A percentile compares a stretch with the other conserved stretches of the same genome.
phyloP scores from a whole-genome alignment of 1,140 invertebrate species.

The Colletes gigas region DNA sequence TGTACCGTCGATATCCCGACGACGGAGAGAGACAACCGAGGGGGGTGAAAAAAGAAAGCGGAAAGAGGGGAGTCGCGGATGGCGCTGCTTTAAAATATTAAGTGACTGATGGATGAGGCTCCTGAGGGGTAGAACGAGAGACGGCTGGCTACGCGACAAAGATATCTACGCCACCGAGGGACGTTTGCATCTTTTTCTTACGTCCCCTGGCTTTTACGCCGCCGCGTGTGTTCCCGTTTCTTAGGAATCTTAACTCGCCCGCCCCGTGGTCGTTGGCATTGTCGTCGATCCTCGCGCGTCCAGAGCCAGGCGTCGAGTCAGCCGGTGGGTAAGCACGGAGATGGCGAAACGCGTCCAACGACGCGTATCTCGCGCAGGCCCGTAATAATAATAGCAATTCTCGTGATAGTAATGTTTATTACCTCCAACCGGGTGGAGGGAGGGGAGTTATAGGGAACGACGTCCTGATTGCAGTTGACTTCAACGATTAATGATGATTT shows the following conservation, averaged over 20 bases:
- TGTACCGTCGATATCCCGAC: slow-evolving; percentile 24
- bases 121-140: slow-evolving; percentile 64
- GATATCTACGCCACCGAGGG: slow-evolving; percentile 21
- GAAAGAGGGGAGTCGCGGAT: slow-evolving; percentile 50
- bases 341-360: not conserved
- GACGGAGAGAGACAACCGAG: slow-evolving; percentile 25
- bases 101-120: slow-evolving; percentile 80
- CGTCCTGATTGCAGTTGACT: not conserved
- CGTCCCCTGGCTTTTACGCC: slow-evolving; percentile 2
- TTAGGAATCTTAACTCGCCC: slow-evolving; percentile 42
- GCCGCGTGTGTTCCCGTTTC: slow-evolving; percentile 29
- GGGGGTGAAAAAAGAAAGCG: slow-evolving; percentile 33
- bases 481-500: not conserved
- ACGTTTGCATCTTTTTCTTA: slow-evolving; percentile 15
- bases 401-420: slow-evolving; percentile 10
- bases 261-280: not conserved
- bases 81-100: slow-evolving; percentile 78
- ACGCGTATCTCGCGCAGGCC: not conserved
- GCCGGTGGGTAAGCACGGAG: no score
- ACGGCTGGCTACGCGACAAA: slow-evolving; percentile 18
- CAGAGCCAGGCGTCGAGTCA: not conserved
- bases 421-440: not conserved
- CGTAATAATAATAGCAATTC: not conserved
- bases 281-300: not conserved
- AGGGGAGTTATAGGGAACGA: not conserved